Evolutionary conservation across 1,140 invertebrate genomes (phyloP).

Genomic region (Ostrea denselamellosa): DNA sequence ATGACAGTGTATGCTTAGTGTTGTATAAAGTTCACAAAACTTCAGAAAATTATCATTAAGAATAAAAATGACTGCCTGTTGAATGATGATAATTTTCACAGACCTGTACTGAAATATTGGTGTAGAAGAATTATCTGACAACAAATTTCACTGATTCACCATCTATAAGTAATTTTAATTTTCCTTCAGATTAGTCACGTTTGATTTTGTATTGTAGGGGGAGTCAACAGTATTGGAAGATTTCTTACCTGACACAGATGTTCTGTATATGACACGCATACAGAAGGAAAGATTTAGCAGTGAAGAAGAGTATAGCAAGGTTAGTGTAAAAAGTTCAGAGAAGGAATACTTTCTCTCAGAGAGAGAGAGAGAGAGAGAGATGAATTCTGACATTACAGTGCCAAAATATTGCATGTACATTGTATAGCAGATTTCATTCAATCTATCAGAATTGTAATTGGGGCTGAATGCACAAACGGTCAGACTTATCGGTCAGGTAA

Average conservation of each 20-base stretch:
- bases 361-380: too few species aligned
- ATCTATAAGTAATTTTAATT: neutral
- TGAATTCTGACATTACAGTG: too few species aligned
- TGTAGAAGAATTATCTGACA: neutral
- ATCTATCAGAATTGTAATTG: neutral
- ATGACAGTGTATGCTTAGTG: too few species aligned
- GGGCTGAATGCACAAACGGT: neutral
- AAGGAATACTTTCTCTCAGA: neutral
- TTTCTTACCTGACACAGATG: slow-evolving; percentile 94
- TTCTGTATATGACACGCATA: slow-evolving; percentile 98
- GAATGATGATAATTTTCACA: slow-evolving; percentile 36
- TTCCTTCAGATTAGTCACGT: neutral
- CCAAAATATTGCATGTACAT: neutral
- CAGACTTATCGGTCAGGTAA: too few species aligned
- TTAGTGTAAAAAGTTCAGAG: slow-evolving; percentile 74
- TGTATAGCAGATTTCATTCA: neutral
- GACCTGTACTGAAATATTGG: slow-evolving; percentile 1
- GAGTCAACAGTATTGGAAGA: slow-evolving; percentile 87
- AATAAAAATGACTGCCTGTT: neutral
- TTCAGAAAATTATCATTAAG: neutral
- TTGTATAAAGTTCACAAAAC: too few species aligned
- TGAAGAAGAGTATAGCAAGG: slow-evolving; percentile 92
- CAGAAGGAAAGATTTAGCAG: slow-evolving; percentile 94
- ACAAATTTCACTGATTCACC: neutral
- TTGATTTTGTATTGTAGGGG: slow-evolving; percentile 77